A percentile compares a stretch with the other conserved stretches of the same genome.
These are phyloP conservation scores for Lethenteron camtschaticum DNA, from an alignment of 2,113 vertebrate genomes.

Conservation along the genomic window DNA sequence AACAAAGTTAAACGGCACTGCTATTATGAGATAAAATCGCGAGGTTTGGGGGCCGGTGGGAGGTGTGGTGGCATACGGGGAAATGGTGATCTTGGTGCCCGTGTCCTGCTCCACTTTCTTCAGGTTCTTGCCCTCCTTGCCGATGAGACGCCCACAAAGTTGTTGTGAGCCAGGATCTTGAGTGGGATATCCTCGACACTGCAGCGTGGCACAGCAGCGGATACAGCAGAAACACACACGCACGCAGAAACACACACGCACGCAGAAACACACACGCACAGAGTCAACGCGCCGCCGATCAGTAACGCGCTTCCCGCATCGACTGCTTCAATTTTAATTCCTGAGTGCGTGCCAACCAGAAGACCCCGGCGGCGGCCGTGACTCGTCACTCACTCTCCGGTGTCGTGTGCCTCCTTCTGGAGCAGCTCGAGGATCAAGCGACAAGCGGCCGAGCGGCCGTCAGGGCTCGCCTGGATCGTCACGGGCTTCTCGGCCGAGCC, in stretches of 20 bases:
- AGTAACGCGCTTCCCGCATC: too few relatives aligned
- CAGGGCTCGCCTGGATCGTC: conserved; percentile 70
- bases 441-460: conserved; percentile 68
- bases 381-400: conserved; percentile 46
- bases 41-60: neutral
- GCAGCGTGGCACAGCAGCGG: conserved; percentile 11
- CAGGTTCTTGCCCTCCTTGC: conserved; percentile 88
- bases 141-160: conserved; percentile 85
- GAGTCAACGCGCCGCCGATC: too few relatives aligned
- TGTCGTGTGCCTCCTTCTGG: conserved; percentile 81
- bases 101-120: conserved; percentile 97
- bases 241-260: too few relatives aligned
- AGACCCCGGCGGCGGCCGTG: too few relatives aligned
- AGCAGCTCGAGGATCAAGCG: conserved; percentile 91
- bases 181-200: conserved; percentile 90
- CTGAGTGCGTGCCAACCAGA: too few relatives aligned
- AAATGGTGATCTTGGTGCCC: conserved; percentile 93
- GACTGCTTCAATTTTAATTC: too few relatives aligned
- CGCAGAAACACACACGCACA: too few relatives aligned
- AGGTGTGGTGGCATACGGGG: conserved; percentile 41
- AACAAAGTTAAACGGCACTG: too few relatives aligned
- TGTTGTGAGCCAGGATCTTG: conserved; percentile 94
- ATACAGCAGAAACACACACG: too few relatives aligned
- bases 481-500: conserved; percentile 75
- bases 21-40: too few relatives aligned